phyloP scores from a whole-genome alignment of 2,797 vertebrate genomes.

The Perdix hodgsoniae region DNA sequence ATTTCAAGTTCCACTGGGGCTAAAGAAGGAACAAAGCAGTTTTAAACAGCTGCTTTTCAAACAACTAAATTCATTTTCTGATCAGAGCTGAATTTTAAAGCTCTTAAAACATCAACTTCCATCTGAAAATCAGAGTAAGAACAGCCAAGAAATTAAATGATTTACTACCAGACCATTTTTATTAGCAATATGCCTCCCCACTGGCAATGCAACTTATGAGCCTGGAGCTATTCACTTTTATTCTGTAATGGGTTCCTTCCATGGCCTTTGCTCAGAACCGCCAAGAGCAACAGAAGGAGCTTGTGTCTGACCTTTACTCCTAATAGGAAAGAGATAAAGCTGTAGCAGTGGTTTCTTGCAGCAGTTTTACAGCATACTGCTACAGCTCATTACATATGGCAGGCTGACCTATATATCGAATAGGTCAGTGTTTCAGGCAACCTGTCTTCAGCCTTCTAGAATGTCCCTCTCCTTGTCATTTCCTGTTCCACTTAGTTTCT shows the following conservation, averaged over 20 bases:
- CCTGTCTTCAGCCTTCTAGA: slow-evolving; percentile 50
- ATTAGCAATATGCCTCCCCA: slow-evolving; percentile 2
- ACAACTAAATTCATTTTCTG: slow-evolving; percentile 77
- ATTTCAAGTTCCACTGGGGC: slow-evolving; percentile 68
- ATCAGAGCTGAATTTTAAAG: slow-evolving; percentile 75
- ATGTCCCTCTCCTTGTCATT: slow-evolving; percentile 16
- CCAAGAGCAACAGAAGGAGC: slow-evolving; percentile 60
- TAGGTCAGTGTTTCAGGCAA: slow-evolving; percentile 52
- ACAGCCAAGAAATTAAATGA: slow-evolving; percentile 66
- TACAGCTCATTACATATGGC: slow-evolving; percentile 54
- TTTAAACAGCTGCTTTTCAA: slow-evolving; percentile 79
- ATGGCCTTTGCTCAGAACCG: slow-evolving; percentile 43
- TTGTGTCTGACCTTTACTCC: slow-evolving; percentile 64
- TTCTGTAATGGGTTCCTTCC: slow-evolving; percentile 36
- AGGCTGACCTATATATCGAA: slow-evolving; percentile 64
- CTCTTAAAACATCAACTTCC: slow-evolving; percentile 72
- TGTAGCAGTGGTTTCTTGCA: slow-evolving; percentile 52
- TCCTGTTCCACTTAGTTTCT: not conserved
- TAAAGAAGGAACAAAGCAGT: slow-evolving; percentile 65
- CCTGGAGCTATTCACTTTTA: slow-evolving; percentile 27
- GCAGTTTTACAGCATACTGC: slow-evolving; percentile 15
- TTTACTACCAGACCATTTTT: slow-evolving; percentile 43
- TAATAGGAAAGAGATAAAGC: slow-evolving; percentile 66
- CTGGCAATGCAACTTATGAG: not conserved
- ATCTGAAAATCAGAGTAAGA: slow-evolving; percentile 64